Conservation (phyloP, 2,797 vertebrate species). For the Pempheris klunzingeri region DNA sequence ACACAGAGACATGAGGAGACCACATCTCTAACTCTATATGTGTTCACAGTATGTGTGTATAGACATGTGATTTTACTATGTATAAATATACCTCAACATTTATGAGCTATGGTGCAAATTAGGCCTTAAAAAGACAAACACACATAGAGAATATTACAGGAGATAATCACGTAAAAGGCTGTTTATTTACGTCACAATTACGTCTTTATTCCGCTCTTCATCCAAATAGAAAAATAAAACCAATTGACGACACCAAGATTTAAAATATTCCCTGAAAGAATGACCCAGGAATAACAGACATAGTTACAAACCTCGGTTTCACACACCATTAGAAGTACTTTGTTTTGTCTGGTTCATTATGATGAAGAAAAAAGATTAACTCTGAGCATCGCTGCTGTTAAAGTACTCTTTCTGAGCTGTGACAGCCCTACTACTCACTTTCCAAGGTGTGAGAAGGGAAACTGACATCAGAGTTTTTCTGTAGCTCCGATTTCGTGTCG, state of each 20-base stretch:
- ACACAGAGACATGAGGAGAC: not conserved
- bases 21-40: not conserved
- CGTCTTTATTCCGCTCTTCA: conserved; percentile 51
- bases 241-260: not conserved
- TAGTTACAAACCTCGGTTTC: not conserved
- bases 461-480: conserved; percentile 41
- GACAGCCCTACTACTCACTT: conserved; percentile 72
- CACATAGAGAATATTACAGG: not conserved
- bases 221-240: conserved; percentile 8
- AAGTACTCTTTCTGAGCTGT: conserved; percentile 18
- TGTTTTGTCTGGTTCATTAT: conserved; percentile 25
- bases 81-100: not conserved
- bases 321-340: conserved; percentile 1
- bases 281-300: conserved; percentile 8
- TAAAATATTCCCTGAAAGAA: not conserved
- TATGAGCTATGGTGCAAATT: not conserved
- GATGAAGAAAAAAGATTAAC: not conserved
- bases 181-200: not conserved
- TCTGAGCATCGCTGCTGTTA: not conserved
- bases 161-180: conserved; percentile 34
- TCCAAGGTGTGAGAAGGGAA: conserved; percentile 38
- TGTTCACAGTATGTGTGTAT: too few species aligned
- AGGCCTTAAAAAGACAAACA: conserved; percentile 25
- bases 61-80: too few species aligned
- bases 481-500: conserved; percentile 1